Evolutionary conservation across 2,113 vertebrate genomes (phyloP).

Genomic region (Hippolais icterina): DNA sequence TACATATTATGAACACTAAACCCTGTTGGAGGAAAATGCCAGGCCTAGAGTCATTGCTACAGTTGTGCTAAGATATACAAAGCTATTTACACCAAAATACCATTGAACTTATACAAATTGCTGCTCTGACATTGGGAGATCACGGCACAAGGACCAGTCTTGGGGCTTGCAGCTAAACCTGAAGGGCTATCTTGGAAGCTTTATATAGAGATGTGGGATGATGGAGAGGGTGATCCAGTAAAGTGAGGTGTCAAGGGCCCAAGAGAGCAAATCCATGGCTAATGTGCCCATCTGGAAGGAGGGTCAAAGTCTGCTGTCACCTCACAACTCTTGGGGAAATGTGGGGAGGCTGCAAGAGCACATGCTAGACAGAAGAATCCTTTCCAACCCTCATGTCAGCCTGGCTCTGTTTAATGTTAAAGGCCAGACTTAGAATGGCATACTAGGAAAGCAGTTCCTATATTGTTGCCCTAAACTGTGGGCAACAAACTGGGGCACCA

Average conservation of each 20-base stretch:
- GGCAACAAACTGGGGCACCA: neutral
- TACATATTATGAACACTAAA: slow-evolving; percentile 5
- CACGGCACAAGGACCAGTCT: slow-evolving; percentile 29
- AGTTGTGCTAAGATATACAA: slow-evolving; percentile 62
- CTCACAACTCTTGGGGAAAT: neutral
- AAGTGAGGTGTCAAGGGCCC: neutral
- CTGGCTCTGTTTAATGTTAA: neutral
- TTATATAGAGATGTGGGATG: neutral
- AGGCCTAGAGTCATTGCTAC: slow-evolving; percentile 38
- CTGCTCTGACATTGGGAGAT: slow-evolving; percentile 41
- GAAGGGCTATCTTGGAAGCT: slow-evolving; percentile 30
- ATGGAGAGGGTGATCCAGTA: neutral
- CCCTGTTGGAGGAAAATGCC: neutral
- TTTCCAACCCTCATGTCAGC: neutral
- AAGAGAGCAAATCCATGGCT: neutral
- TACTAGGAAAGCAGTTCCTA: neutral
- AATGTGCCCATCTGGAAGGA: neutral
- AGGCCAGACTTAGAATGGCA: neutral
- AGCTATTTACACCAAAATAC: slow-evolving; percentile 54
- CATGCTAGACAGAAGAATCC: neutral
- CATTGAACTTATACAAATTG: slow-evolving; percentile 49
- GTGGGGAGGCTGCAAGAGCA: neutral
- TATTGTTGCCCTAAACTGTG: neutral
- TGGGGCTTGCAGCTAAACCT: slow-evolving; percentile 23
- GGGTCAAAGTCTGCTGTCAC: neutral